Conservation (phyloP, 2,797 vertebrate species). For the Pseudochirops corinnae region DNA sequence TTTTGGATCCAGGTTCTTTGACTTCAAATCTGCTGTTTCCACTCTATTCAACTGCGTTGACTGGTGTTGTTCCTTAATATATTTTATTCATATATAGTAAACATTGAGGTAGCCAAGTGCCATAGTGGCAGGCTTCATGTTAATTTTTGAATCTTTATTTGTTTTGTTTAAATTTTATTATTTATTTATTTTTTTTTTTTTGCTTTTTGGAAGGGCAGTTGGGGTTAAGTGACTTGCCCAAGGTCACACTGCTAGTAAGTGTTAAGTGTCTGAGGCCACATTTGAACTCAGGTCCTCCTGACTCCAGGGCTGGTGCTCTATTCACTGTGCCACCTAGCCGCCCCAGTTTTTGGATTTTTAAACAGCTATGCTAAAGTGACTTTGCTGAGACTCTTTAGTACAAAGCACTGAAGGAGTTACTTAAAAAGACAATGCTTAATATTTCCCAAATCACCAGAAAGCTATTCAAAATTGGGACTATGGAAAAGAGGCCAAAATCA, state of each 20-base stretch:
- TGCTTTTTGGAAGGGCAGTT: too few relatives aligned
- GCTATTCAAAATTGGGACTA: neutral
- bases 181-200: too few relatives aligned
- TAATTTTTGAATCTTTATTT: neutral
- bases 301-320: too few relatives aligned
- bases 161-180: too few relatives aligned
- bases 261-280: too few relatives aligned
- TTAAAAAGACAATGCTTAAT: neutral
- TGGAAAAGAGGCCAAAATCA: neutral
- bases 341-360: neutral
- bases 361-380: neutral
- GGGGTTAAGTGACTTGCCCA: too few relatives aligned
- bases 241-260: too few relatives aligned
- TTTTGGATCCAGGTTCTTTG: neutral
- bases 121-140: neutral
- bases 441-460: neutral
- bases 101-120: too few relatives aligned
- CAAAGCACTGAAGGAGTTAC: neutral
- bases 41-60: neutral
- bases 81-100: too few relatives aligned
- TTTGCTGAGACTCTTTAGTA: neutral
- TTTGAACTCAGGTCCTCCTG: too few relatives aligned
- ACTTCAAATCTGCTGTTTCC: neutral
- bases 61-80: too few relatives aligned
- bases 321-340: too few relatives aligned